Conservation (phyloP, 2,113 vertebrate genomes). For the Cnemophilus loriae region DNA sequence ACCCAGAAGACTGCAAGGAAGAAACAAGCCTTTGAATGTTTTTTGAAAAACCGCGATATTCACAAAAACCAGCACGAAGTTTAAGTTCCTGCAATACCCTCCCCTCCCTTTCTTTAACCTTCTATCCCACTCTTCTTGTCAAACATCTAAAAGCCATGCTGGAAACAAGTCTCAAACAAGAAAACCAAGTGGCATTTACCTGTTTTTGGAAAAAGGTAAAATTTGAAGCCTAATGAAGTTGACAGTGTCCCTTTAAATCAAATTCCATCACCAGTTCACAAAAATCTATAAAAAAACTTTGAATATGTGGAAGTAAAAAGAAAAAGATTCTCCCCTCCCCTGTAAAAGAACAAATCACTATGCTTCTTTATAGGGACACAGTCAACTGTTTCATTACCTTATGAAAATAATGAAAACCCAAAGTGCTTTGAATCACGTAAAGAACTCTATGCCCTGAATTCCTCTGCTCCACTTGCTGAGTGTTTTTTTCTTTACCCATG, state of each 20-base stretch:
- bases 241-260: slow-evolving; percentile 41
- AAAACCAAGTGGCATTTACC: slow-evolving; percentile 42
- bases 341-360: neutral
- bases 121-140: neutral
- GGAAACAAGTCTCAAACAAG: slow-evolving; percentile 10
- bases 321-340: neutral
- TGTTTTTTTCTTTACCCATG: neutral
- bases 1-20: neutral
- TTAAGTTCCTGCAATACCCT: neutral
- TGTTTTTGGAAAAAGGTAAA: slow-evolving; percentile 38
- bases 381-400: neutral
- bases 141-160: slow-evolving; percentile 33
- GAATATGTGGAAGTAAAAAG: slow-evolving; percentile 18
- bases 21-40: neutral
- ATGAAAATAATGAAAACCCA: neutral
- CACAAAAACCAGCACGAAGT: neutral
- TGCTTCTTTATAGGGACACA: slow-evolving; percentile 16
- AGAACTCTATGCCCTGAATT: neutral
- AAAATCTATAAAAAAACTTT: slow-evolving; percentile 24
- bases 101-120: neutral
- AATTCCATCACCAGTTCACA: slow-evolving; percentile 46
- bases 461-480: neutral
- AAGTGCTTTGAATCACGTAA: neutral
- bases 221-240: slow-evolving; percentile 31
- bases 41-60: neutral